These are phyloP conservation scores for Drosophila helvetica DNA, from an alignment of 2,888 invertebrate genomes.

Conservation along the genomic window DNA sequence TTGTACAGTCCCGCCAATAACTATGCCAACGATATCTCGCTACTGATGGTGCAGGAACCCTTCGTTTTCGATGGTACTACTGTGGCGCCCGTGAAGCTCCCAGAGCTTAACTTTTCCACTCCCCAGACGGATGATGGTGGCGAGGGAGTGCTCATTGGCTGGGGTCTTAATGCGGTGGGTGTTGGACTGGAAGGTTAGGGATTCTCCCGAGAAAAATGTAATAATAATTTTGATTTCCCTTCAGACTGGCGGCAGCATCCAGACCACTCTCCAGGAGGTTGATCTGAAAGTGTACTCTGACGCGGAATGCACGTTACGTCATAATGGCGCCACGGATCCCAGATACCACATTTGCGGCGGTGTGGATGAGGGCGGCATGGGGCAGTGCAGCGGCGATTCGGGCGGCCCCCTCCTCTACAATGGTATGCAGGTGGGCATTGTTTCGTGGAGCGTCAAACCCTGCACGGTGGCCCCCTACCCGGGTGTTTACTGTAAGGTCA, in stretches of 20 bases:
- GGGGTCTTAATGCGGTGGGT: slow-evolving; percentile 79
- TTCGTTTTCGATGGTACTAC: slow-evolving; percentile 70
- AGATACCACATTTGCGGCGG: slow-evolving; percentile 84
- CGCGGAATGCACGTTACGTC: slow-evolving; percentile 77
- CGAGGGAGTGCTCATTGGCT: slow-evolving; percentile 75
- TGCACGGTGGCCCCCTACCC: slow-evolving; percentile 83
- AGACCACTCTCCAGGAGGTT: slow-evolving; percentile 81
- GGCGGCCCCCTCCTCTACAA: slow-evolving; percentile 80
- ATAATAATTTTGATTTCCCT: background rate
- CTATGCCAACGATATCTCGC: slow-evolving; percentile 83
- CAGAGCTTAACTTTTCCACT: slow-evolving; percentile 62
- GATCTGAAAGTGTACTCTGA: slow-evolving; percentile 82
- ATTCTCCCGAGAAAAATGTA: background rate
- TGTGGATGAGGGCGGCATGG: slow-evolving; percentile 76
- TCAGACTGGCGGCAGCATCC: slow-evolving; percentile 81
- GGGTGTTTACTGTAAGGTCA: slow-evolving; percentile 84
- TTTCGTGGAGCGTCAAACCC: slow-evolving; percentile 84
- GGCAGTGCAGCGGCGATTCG: slow-evolving; percentile 82
- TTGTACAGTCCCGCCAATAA: slow-evolving; percentile 61
- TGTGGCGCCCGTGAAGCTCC: slow-evolving; percentile 75
- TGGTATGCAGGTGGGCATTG: slow-evolving; percentile 82
- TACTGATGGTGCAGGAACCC: slow-evolving; percentile 78
- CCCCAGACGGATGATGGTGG: slow-evolving; percentile 65
- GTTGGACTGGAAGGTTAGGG: background rate
- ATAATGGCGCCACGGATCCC: slow-evolving; percentile 66